A percentile compares a stretch with the other conserved stretches of the same genome.
These are phyloP conservation scores for Heteronetta atricapilla DNA, from an alignment of 2,113 vertebrate genomes.

Conservation along the genomic window DNA sequence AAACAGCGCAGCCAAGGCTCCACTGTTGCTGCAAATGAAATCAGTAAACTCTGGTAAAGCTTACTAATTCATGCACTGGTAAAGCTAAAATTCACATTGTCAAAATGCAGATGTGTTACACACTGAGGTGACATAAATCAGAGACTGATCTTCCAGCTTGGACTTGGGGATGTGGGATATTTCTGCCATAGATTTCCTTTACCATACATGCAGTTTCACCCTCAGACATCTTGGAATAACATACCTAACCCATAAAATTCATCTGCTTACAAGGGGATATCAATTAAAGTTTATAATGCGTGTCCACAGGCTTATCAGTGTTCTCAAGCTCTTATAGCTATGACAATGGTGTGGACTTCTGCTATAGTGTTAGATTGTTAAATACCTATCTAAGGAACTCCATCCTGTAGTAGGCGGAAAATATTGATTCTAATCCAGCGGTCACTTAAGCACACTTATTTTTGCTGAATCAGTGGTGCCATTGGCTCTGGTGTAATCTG, in stretches of 20 bases:
- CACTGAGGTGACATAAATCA: not conserved
- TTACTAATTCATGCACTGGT: too few species aligned
- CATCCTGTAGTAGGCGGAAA: not conserved
- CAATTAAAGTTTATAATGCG: not conserved
- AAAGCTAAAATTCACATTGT: not conserved
- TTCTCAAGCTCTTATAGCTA: not conserved
- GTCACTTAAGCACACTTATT: not conserved
- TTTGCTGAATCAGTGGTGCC: not conserved
- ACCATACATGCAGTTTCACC: accelerated
- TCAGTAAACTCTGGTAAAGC: not conserved
- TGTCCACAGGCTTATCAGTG: not conserved
- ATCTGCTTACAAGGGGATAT: not conserved
- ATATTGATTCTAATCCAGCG: not conserved
- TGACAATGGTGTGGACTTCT: not conserved
- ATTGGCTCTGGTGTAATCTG: not conserved
- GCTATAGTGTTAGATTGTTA: not conserved
- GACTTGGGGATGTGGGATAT: accelerated
- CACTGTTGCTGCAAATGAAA: not conserved
- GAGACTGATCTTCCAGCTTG: not conserved
- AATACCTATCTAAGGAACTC: not conserved
- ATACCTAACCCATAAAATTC: not conserved
- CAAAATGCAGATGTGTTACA: not conserved
- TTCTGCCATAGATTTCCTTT: not conserved
- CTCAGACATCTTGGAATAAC: not conserved
- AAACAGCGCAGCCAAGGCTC: not conserved